Conservation (phyloP, 2,797 vertebrate species). For the Spondyliosoma cantharus region DNA sequence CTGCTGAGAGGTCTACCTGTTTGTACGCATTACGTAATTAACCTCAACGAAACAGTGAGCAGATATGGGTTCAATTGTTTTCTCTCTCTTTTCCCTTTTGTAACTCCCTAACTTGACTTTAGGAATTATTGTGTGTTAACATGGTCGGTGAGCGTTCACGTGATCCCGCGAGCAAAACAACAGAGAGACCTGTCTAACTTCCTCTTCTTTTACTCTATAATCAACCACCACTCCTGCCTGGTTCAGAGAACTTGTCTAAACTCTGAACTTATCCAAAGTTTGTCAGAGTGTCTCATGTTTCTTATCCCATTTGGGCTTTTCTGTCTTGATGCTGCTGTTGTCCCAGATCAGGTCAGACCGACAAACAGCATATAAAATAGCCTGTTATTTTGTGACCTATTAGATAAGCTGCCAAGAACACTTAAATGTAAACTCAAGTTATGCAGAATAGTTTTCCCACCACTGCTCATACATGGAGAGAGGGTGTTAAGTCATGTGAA, state of each 20-base stretch:
- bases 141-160: not conserved
- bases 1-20: no score
- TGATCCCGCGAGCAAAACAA: constrained; percentile 1
- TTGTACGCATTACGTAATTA: not conserved
- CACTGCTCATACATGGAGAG: no score
- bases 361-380: no score
- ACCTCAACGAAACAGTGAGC: not conserved
- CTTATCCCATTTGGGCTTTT: not conserved
- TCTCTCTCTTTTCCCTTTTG: not conserved
- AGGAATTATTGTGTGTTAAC: no score
- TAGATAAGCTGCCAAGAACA: no score
- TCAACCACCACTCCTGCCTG: not conserved
- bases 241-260: not conserved
- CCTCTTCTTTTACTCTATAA: constrained; percentile 7
- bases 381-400: no score
- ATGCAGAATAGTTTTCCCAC: no score
- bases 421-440: no score
- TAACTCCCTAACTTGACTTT: no score
- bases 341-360: not conserved
- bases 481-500: no score
- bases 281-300: not conserved
- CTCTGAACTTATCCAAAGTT: not conserved
- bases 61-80: not conserved
- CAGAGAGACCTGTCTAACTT: not conserved
- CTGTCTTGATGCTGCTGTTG: not conserved